Percentiles rank a stretch among this genome's conserved stretches.
These are phyloP conservation scores for Proteles cristata DNA, from an alignment of 2,113 vertebrate genomes.

Conservation along the genomic window DNA sequence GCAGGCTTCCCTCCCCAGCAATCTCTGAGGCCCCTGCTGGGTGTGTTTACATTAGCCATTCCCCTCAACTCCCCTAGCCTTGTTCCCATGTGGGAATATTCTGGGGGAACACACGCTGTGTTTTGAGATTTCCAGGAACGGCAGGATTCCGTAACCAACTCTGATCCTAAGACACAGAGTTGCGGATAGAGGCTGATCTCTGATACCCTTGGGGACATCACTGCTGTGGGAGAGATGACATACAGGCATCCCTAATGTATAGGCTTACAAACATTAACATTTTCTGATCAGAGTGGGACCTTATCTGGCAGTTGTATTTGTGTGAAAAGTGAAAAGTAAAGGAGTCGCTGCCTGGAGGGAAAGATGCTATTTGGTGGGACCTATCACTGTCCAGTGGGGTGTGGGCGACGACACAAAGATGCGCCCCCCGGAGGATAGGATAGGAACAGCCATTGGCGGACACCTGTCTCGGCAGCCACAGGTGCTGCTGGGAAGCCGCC, in stretches of 20 bases:
- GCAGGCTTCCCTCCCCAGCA: background rate
- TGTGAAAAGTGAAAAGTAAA: background rate
- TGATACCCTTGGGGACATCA: background rate
- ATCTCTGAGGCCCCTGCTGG: background rate
- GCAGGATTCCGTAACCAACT: slow-evolving; percentile 33
- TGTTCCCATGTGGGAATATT: slow-evolving; percentile 53
- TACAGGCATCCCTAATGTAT: background rate
- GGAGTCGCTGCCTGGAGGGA: background rate
- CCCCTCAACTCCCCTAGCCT: background rate
- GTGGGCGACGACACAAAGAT: background rate
- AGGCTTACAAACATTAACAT: background rate
- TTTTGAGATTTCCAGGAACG: slow-evolving; percentile 50
- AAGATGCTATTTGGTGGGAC: background rate
- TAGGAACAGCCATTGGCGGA: background rate
- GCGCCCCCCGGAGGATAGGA: background rate
- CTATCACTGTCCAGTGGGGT: background rate
- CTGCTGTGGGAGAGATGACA: background rate
- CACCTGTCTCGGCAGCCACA: background rate
- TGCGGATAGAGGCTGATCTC: background rate
- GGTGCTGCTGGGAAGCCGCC: background rate
- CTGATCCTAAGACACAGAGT: background rate
- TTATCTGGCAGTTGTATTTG: background rate
- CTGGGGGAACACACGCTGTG: slow-evolving; percentile 46
- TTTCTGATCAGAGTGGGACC: background rate
- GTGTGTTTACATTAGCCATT: background rate